Conservation (phyloP, 1,140 invertebrate genomes). For the Drosophila asahinai region DNA sequence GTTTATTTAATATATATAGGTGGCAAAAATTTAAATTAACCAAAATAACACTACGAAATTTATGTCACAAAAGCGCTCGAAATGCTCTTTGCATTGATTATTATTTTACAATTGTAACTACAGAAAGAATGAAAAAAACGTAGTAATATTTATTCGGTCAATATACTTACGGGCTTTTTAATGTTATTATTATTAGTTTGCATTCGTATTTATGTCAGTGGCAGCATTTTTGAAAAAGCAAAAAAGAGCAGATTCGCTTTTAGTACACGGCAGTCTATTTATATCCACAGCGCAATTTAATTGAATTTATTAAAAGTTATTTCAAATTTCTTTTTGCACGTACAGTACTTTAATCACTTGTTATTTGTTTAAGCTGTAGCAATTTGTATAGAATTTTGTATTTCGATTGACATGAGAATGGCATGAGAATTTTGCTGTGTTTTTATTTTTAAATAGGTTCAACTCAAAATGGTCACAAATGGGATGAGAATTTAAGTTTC, state of each 20-base stretch:
- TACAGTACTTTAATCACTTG: slow-evolving; percentile 41
- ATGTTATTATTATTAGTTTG: slow-evolving; percentile 27
- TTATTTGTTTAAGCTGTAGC: slow-evolving; percentile 57
- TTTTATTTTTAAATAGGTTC: slow-evolving; percentile 18
- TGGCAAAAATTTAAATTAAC: slow-evolving; percentile 44
- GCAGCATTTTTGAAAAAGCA: slow-evolving; percentile 68
- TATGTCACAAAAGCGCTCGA: slow-evolving; percentile 32
- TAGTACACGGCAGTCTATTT: slow-evolving; percentile 30
- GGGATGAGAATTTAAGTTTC: slow-evolving; percentile 29
- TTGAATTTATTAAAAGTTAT: slow-evolving; percentile 16
- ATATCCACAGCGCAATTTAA: slow-evolving; percentile 25
- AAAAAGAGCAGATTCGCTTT: slow-evolving; percentile 45
- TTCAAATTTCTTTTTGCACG: slow-evolving; percentile 45
- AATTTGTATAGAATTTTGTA: slow-evolving; percentile 55
- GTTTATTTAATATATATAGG: slow-evolving; percentile 29
- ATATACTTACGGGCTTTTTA: slow-evolving; percentile 69
- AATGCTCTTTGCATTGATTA: slow-evolving; percentile 25
- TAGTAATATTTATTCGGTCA: slow-evolving; percentile 6
- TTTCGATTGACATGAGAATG: slow-evolving; percentile 64
- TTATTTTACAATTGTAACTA: slow-evolving; percentile 33
- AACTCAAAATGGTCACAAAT: slow-evolving; percentile 24
- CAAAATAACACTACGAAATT: slow-evolving; percentile 50
- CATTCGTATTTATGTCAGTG: slow-evolving; percentile 36
- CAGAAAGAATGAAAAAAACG: slow-evolving; percentile 18
- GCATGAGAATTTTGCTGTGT: slow-evolving; percentile 77